Evolutionary conservation across 2,888 invertebrate genomes (phyloP).

Genomic region (Theretra japonica): DNA sequence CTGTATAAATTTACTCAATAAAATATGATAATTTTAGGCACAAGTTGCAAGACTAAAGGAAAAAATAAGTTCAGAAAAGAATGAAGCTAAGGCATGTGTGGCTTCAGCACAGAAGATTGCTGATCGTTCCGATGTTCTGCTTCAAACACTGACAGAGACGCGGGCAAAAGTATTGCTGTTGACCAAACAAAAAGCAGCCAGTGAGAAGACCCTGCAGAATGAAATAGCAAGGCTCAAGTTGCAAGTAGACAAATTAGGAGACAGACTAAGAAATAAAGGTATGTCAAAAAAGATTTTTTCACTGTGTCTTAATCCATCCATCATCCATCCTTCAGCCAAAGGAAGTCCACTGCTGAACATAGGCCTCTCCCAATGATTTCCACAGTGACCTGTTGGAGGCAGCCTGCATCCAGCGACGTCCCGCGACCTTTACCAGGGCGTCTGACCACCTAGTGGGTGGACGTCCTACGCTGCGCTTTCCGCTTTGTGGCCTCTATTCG

Average conservation of each 20-base stretch:
- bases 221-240: constrained; percentile 69
- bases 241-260: constrained; percentile 72
- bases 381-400: too few species aligned
- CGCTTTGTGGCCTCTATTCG: too few species aligned
- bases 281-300: constrained; percentile 35
- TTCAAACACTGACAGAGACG: constrained; percentile 62
- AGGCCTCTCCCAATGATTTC: too few species aligned
- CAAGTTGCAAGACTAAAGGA: constrained; percentile 61
- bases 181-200: constrained; percentile 71
- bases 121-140: constrained; percentile 69
- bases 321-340: too few species aligned
- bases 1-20: background rate
- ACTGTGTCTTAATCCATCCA: background rate
- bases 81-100: constrained; percentile 75
- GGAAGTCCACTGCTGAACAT: too few species aligned
- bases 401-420: too few species aligned
- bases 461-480: too few species aligned
- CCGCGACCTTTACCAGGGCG: too few species aligned
- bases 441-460: too few species aligned
- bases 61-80: constrained; percentile 65
- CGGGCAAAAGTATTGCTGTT: constrained; percentile 63
- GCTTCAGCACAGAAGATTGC: constrained; percentile 74
- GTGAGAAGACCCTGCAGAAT: constrained; percentile 65
- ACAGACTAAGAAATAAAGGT: constrained; percentile 71
- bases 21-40: constrained; percentile 49